phyloP scores from a whole-genome alignment of 2,113 vertebrate species.

The Hydropotes inermis region DNA sequence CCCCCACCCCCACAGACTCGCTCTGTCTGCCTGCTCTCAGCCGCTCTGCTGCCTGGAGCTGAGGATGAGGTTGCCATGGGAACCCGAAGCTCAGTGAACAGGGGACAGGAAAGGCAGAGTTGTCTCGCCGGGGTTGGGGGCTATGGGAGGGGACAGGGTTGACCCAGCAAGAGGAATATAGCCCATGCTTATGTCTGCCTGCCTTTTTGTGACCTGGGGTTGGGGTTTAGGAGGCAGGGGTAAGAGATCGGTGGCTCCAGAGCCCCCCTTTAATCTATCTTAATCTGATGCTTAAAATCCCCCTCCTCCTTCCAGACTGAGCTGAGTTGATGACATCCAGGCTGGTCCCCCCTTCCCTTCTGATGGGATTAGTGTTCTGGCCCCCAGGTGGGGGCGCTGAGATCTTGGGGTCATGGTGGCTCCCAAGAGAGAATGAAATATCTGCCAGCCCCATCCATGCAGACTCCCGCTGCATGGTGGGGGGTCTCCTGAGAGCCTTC shows the following conservation, averaged over 20 bases:
- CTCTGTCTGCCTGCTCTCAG: not conserved
- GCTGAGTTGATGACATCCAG: not conserved
- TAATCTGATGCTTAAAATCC: slow-evolving; percentile 26
- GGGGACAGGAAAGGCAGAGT: slow-evolving; percentile 8
- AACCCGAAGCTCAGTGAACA: slow-evolving; percentile 67
- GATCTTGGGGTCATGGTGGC: not conserved
- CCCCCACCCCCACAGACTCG: slow-evolving; percentile 58
- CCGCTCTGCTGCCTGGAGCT: slow-evolving; percentile 71
- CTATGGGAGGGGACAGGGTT: not conserved
- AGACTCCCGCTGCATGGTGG: not conserved
- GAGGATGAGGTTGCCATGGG: slow-evolving; percentile 82
- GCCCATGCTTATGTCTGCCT: not conserved
- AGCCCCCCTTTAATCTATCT: not conserved
- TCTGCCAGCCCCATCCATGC: not conserved
- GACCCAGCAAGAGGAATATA: not conserved
- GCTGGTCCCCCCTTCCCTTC: not conserved
- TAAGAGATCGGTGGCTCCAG: not conserved
- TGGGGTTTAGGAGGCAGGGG: not conserved
- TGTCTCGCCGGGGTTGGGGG: slow-evolving; percentile 36
- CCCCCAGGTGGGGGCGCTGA: not conserved
- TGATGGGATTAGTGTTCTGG: not conserved
- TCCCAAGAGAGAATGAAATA: not conserved
- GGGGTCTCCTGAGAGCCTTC: not conserved
- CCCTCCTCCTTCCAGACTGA: not conserved
- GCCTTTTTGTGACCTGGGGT: not conserved